Conservation (phyloP, 2,797 vertebrate species). For the Cirrhinus molitorella region DNA sequence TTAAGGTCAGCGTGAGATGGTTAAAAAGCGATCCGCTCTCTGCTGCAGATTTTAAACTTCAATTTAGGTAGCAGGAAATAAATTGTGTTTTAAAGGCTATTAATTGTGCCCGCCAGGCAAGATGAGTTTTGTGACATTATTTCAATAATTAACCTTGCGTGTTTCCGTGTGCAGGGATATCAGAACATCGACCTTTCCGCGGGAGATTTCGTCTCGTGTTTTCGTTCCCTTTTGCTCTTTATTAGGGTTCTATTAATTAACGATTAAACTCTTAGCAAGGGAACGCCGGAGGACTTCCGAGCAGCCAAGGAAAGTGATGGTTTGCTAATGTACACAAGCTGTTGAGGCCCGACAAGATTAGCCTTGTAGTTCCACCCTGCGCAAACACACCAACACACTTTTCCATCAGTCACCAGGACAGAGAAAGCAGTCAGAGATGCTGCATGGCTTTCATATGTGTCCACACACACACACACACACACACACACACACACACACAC, state of each 20-base stretch:
- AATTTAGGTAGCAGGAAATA: constrained; percentile 21
- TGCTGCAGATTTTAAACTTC: constrained; percentile 26
- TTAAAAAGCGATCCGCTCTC: constrained; percentile 44
- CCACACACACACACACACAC: background rate
- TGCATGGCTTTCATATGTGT: background rate
- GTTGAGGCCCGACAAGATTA: constrained; percentile 34
- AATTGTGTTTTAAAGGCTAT: constrained; percentile 25
- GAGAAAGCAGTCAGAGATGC: constrained; percentile 53
- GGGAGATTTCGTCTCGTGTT: background rate
- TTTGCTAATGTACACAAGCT: constrained; percentile 47
- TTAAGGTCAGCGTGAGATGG: constrained; percentile 37
- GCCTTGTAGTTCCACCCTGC: constrained; percentile 51
- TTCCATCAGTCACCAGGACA: constrained; percentile 51
- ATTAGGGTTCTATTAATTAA: constrained; percentile 29
- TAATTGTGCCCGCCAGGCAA: constrained; percentile 25
- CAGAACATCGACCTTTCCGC: background rate
- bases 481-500: background rate
- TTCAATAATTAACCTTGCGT: constrained; percentile 35
- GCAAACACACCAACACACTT: constrained; percentile 50
- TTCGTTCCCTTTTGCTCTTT: background rate
- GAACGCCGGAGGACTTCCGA: background rate
- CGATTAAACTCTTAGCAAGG: background rate
- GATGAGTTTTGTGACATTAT: constrained; percentile 28
- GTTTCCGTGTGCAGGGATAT: background rate
- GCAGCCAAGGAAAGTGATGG: constrained; percentile 22